Evolutionary conservation across 2,888 invertebrate genomes (phyloP), one percentile per base, ranked within the genome.

Genomic region (Ophion costatus): DNA sequence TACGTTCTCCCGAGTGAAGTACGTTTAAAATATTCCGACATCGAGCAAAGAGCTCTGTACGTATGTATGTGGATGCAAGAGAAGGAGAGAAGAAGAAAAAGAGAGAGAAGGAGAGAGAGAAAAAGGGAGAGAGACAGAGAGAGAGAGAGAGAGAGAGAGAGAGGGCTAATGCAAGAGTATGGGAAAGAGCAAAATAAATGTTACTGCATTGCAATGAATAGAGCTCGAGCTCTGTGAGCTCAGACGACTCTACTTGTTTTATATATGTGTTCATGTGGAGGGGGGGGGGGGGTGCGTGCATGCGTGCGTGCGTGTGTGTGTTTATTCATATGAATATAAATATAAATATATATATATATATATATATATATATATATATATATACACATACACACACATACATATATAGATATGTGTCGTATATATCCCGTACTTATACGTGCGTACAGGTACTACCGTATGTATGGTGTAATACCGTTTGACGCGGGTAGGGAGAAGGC

Each of bases 111-210:
- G 78, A 81, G 61, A 74, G 67, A 66, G 64, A 71, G 81, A 74
- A 76, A 76, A 63, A 74, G 42, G 45, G 64, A 42, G 80, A 63
- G 78, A 70, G 63, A 51, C 45, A 45, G 63, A 33, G 73, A 38
- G 75, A 45, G 45, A 64, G 24, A 6, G 59, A 11, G 42, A 59
- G 22, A 77, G 75, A 78, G 57, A 56, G 51, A 74, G 42, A 29
- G 42, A 61, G 80, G 74, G 78, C 83, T 80, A 74, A 64, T 81
- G 82, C 90, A 80, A 74, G 67, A 89, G 90, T 90, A 90, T 90
- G 91, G 90, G 92, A 92, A 92, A 92, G 92, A 92, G 91, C 90
- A 91, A 91, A 92, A 92, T 92, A 92, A 92, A 92, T 92, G 92
- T 92, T 92, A 90, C 89, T 89, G 90, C 90, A 91, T 92, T 92